Evolutionary conservation across 2,797 vertebrate genomes (phyloP), one percentile per base, ranked within the genome.

Genomic region (Xerus rutilus): DNA sequence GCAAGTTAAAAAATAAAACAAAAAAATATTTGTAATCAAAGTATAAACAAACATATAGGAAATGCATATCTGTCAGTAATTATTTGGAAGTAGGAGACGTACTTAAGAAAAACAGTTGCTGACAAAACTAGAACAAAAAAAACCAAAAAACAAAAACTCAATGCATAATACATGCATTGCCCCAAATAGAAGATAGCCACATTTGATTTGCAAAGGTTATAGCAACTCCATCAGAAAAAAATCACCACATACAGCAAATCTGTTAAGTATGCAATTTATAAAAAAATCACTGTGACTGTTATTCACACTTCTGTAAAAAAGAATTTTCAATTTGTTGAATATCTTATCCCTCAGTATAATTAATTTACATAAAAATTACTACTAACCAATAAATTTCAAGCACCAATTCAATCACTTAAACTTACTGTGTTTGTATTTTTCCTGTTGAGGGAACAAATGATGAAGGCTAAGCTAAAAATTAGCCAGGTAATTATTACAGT

Each of bases 1-100:
- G 98, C 97, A 98, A 98, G 95, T 98, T 98, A 98, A 98, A 98
- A 98, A 98, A 98, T 91, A 96, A 97, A 93, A 83, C 39, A 73
- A 86, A 73, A 93, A 90, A 59, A 97, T 97, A 98, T 94, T 97
- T 98, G 97, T 98, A 98, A 98, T 98, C 98, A 98, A 98, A 98
- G 98, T 98, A 99, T 98, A 98, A 98, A 99, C 98, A 98, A 98
- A 98, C 98, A 98, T 96, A 98, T 98, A 98, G 94, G 97, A 98
- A 98, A 98, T 98, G 97, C 96, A 69, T 98, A 98, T 97, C 97
- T 98, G 97, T 97, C 97, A 98, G 98, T 97, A 98, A 98, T 98
- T 96, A 97, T 96, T 98, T 97, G 84, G 95, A 98, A 97, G 97
- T 98, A 98, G 97, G 98, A 98, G 98, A 98, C 57, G 77, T 97